Evolutionary conservation across 2,888 invertebrate genomes (phyloP), one percentile per base, ranked within the genome.

Genomic region (Cheilosia urbana): DNA sequence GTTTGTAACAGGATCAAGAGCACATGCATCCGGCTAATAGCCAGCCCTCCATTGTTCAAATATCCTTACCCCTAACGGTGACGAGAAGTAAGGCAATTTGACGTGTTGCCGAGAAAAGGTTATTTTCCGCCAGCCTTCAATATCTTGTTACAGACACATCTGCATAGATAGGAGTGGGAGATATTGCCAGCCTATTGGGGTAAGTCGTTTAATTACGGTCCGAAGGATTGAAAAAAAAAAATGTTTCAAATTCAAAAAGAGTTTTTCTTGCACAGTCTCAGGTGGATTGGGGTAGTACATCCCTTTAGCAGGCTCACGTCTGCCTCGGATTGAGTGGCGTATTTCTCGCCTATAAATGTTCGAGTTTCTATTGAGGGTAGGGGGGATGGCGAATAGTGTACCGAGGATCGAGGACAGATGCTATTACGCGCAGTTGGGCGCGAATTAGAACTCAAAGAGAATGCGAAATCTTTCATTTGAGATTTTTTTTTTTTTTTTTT

Each of bases 391-490:
- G 27, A 27, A 47, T 9, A 21, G 51, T 6, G 19, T 13, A 40
- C n/a, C n/a, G 40, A 30, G 19, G 19, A 9, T 21, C n/a, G 19
- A 47, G 40, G 24, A 19, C 57, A 58, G 40, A 34, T 40, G 75
- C 17, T 57, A 37, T 68, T 49, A 65, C 60, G 65, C 71, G 72
- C 58, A 62, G 57, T 42, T 51, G 53, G 78, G 57, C 68, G 49
- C 63, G 47, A 65, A 75, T 66, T 71, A 60, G 60, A 71, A 79
- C 84, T 79, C 84, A 84, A 80, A 80, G 53, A 53, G 75, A 84
- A 84, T 84, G 75, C 55, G 66, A 80, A 80, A 79, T 84, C 75
- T 71, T 69, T 51, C 57, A 69, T 69, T 78, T 68, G 47, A 30
- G 49, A 13, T 30, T 7, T 30, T 30, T 30, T 30, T 9, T 60